Evolutionary conservation across 2,113 vertebrate species (phyloP), one percentile per base, ranked within the genome.

Genomic region (Pagrus major): DNA sequence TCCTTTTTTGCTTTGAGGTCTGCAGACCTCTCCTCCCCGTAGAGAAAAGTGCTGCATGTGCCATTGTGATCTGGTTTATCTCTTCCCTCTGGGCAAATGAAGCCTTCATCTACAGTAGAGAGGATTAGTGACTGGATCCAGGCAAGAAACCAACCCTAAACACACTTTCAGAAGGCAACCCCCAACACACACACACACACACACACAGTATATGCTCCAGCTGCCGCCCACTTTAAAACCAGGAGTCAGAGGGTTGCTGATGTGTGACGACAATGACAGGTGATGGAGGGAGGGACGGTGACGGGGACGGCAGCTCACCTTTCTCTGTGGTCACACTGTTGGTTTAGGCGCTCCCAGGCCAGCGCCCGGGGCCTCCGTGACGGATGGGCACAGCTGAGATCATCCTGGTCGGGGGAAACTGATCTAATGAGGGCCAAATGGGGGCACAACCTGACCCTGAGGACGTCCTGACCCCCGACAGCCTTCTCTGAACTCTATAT

Each of bases 191-290:
- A 54, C 61, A 52, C 42, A 67, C 37, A n/a, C n/a, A n/a, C n/a
- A n/a, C n/a, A n/a, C n/a, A n/a, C n/a, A n/a, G 37, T 11, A 49
- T 74, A 54, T 54, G 46, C 29, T 69, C 59, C 87, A 88, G 88
- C 83, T 91, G 92, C 72, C 27, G 20, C 46, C 55, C 54, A 27
- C 12, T 74, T 80, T 44, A 67, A 33, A 42, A 51, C 49, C 61
- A 56, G 60, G 54, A 75, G 70, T 44, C 58, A 37, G 46, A 15
- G 35, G 70, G 60, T 59, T 72, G 83, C 54, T 88, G 80, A 73
- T 80, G 88, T 84, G 86, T 91, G 85, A 86, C 78, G 6, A 69
- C 70, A 76, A n/a, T 90, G 88, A 90, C 70, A 81, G 81, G 81
- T 86, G 89, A 89, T 18, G 49, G 76, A 77, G 70, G 61, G 84